Evolutionary conservation across 2,113 vertebrate genomes (phyloP), one percentile per base, ranked within the genome.

Genomic region (Craseonycteris thonglongyai): DNA sequence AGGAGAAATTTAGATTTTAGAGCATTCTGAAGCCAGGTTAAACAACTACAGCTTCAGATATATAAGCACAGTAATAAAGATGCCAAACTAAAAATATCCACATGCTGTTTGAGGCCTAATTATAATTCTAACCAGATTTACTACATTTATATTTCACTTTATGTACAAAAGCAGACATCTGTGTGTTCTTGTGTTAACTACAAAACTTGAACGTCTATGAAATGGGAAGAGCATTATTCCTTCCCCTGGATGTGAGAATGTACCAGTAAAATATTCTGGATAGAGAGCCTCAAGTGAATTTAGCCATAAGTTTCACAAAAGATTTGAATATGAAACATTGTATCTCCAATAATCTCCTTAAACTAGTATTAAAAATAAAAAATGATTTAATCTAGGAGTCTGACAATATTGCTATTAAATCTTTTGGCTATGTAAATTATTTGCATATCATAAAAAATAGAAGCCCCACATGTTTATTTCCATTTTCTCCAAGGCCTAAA

Each of bases 351-450:
- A 94, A 95, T 68, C 19, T 51, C 79, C n/a, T 82, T 76, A 83
- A 96, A 81, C 86, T 76, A 89, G 95, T 94, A 72, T 30, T 91
- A 76, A 76, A 90, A 96, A 97, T 97, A 95, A 96, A 97, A 49
- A 96, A 97, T 96, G 78, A 93, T 81, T 96, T 95, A 93, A 42
- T 93, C 54, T 74, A 42, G 42, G 68, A 95, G 80, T 71, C 69
- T 81, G 93, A 96, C 82, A 96, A 49, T 93, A 83, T 40, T 93
- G 56, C 81, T 76, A 11, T 83, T 71, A 63, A 95, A 68, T 81
- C 71, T 93, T 93, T 90, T 91, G 49, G 79, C 59, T 95, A 91
- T 66, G 56, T 88, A 95, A 92, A 75, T 88, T 61, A 96, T 91
- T 75, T 95, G 54, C 68, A 91, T 79, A 91, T 89, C 86, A 84